Base-by-base conservation (phyloP, 2,888 invertebrate genomes). In the Trilocha varians region DNA sequence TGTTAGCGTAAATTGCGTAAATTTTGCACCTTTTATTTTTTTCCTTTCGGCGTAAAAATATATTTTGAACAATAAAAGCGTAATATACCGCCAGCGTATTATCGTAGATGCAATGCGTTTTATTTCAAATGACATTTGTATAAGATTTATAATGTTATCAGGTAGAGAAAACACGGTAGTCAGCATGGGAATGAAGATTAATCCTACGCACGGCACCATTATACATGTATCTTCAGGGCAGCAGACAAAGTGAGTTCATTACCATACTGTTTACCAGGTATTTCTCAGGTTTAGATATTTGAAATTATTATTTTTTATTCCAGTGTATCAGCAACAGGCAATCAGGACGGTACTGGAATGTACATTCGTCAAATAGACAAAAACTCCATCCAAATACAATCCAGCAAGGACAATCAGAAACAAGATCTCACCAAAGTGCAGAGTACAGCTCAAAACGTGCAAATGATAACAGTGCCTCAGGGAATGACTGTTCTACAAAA, bases 131-230 rank as follows among this genome's bases (percentile, higher is more conserved):
- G 11, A 6, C 6, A 25, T 25, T 25, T 25, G 25, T 11, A 25
- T 25, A 25, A 5, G 6, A 9, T 25, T 25, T 25, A 25, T 9
- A 25, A 6, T 25, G 25, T 13, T 44, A 47, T 41, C 74, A 85
- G 84, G 66, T 83, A 85, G 83, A 58, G 84, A 85, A 51, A 80
- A 68, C 53, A 73, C 78, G 0, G 73, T 77, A 2, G 82, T 78
- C 54, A 82, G 79, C 55, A 83, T 83, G 83, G 84, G 84, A 32
- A 84, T 82, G 83, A 85, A 85, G 56, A 84, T 84, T 3, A 85
- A 83, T 45, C 83, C 83, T 2, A 72, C 83, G 0, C 84, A 85
- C 46, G 84, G 84, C 3, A 83, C 84, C 35, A 83, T 85, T 38
- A 84, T 85, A 13, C 84, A 85, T 41, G 83, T 85, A 14, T 85